Evolutionary conservation across 2,797 vertebrate genomes (phyloP).

Genomic region (Urophycis tenuis): DNA sequence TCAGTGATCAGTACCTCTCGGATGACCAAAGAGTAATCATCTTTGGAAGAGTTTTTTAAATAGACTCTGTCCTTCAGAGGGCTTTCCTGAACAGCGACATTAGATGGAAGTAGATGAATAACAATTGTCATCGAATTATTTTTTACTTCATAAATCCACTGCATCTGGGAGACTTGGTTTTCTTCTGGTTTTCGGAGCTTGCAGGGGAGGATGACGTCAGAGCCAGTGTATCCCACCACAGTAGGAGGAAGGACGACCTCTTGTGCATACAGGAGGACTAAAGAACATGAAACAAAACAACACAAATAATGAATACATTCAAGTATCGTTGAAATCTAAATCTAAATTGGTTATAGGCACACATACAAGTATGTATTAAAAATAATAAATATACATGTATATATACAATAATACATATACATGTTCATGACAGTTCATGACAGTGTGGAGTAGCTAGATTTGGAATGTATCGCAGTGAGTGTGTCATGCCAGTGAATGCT

Average conservation of each 20-base stretch:
- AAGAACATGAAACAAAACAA: not conserved
- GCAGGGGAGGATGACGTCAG: slow-evolving; percentile 42
- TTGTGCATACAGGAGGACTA: slow-evolving; percentile 27
- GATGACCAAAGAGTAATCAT: slow-evolving; percentile 42
- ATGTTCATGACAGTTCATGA: not conserved
- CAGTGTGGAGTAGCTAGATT: too few species aligned
- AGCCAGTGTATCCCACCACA: slow-evolving; percentile 38
- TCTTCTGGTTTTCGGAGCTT: not conserved
- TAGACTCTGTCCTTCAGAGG: slow-evolving; percentile 29
- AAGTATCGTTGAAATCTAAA: not conserved
- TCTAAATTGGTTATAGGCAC: not conserved
- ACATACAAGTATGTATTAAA: not conserved
- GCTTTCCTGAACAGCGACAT: accelerated
- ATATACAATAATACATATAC: too few species aligned
- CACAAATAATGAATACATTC: too few species aligned
- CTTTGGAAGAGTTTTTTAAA: not conserved
- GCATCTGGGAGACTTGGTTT: accelerated
- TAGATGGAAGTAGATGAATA: accelerated
- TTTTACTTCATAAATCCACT: slow-evolving; percentile 25
- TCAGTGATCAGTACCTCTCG: slow-evolving; percentile 28
- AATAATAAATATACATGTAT: too few species aligned
- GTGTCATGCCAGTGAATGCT: too few species aligned
- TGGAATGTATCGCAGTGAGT: too few species aligned
- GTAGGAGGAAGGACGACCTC: accelerated
- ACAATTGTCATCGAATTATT: accelerated